phyloP scores from a whole-genome alignment of 2,797 vertebrate genomes.

The Cyclura pinguis region DNA sequence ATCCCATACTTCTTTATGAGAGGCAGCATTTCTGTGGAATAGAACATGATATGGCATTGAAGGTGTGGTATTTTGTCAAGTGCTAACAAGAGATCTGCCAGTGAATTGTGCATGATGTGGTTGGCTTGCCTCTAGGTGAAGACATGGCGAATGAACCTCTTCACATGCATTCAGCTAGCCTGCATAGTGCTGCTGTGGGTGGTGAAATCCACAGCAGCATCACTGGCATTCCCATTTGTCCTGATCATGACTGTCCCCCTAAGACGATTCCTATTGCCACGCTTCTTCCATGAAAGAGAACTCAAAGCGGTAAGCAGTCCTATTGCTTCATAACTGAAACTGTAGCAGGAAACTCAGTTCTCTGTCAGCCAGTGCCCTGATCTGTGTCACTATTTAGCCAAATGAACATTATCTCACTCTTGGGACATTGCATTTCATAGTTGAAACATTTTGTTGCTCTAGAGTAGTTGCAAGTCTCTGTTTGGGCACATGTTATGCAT shows the following conservation, averaged over 20 bases:
- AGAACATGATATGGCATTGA: not conserved
- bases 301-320: constrained; percentile 90
- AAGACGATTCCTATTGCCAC: constrained; percentile 90
- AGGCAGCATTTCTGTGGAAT: not conserved
- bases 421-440: not conserved
- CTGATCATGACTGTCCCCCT: constrained; percentile 98
- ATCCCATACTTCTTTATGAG: not conserved
- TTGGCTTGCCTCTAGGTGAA: constrained; percentile 86
- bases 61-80: constrained; percentile 10
- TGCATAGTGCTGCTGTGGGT: constrained; percentile 96
- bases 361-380: not conserved
- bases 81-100: not conserved
- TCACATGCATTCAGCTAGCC: constrained; percentile 93
- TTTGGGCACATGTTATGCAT: not conserved
- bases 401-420: not conserved
- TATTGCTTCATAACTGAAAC: not conserved
- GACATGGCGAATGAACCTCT: constrained; percentile 99
- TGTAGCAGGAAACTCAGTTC: not conserved
- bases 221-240: constrained; percentile 96
- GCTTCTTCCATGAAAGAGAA: constrained; percentile 95
- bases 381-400: not conserved
- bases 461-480: not conserved
- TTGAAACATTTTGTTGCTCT: not conserved
- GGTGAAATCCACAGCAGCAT: constrained; percentile 94
- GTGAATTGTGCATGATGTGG: constrained; percentile 5